phyloP scores from a whole-genome alignment of 2,888 invertebrate species.

The Rhagophthalmus giganteus region DNA sequence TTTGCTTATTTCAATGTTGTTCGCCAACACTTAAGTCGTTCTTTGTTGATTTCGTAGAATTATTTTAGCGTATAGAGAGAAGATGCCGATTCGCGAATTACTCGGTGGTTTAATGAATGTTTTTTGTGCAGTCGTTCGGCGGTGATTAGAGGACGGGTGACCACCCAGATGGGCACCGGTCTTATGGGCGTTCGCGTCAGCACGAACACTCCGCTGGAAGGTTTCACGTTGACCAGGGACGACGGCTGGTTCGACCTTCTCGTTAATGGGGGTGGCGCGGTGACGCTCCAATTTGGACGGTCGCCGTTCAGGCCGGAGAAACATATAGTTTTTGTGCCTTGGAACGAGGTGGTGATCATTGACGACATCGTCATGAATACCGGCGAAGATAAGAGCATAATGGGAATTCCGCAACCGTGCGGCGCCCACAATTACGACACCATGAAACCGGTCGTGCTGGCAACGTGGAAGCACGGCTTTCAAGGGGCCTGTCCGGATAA shows the following conservation, averaged over 20 bases:
- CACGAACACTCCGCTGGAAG: conserved; percentile 91
- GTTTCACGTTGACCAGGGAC: conserved; percentile 90
- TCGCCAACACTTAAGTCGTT: conserved; percentile 5
- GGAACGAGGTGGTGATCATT: conserved; percentile 97
- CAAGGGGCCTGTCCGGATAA: conserved; percentile 93
- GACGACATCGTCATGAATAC: conserved; percentile 86
- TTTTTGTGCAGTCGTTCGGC: conserved; percentile 82
- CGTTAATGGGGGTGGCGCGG: conserved; percentile 98
- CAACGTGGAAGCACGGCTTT: conserved; percentile 94
- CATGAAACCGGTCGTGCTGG: conserved; percentile 91
- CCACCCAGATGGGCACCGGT: conserved; percentile 88
- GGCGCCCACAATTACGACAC: conserved; percentile 86
- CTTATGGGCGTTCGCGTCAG: conserved; percentile 95
- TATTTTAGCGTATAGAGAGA: conserved; percentile 1
- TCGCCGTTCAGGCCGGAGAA: conserved; percentile 87
- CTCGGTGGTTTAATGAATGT: background rate
- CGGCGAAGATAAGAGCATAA: conserved; percentile 73
- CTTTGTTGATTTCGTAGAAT: conserved; percentile 9
- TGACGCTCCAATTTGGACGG: conserved; percentile 91
- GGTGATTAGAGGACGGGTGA: conserved; percentile 93
- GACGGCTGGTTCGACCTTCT: conserved; percentile 97
- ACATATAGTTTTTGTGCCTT: conserved; percentile 89
- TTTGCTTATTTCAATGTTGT: conserved; percentile 45
- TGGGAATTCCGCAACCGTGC: conserved; percentile 75
- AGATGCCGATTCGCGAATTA: background rate